Conservation (phyloP, 2,113 vertebrate genomes). For the Gallinago jamesoni region DNA sequence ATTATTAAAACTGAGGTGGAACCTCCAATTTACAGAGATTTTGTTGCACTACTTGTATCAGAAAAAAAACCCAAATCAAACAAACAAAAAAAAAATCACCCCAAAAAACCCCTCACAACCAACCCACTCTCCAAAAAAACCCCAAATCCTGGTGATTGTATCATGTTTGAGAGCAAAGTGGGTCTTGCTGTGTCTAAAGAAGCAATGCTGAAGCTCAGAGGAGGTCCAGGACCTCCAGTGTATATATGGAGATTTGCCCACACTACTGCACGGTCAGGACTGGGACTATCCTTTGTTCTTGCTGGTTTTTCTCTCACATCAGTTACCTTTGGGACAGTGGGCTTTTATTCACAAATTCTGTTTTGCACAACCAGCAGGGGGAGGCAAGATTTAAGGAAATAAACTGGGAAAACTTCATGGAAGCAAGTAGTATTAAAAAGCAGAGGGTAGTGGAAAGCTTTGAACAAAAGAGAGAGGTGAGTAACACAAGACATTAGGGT, state of each 20-base stretch:
- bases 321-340: not conserved
- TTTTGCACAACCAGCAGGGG: conserved; percentile 91
- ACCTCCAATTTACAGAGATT: not conserved
- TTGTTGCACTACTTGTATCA: not conserved
- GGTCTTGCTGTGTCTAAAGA: not conserved
- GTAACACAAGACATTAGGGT: not conserved
- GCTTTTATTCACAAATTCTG: not conserved
- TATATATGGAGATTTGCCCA: not conserved
- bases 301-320: not conserved
- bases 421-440: conserved; percentile 10
- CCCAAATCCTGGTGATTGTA: not conserved
- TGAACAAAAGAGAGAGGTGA: not conserved
- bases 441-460: not conserved
- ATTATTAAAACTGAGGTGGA: not conserved
- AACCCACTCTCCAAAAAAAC: accelerated
- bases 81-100: not conserved
- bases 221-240: not conserved
- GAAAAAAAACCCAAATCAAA: not conserved
- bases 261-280: not conserved
- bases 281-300: not conserved
- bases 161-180: not conserved
- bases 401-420: conserved; percentile 47
- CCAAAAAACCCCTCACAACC: too few relatives aligned
- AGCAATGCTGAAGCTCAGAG: not conserved
- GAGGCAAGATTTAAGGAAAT: conserved; percentile 94